Evolutionary conservation across 2,113 vertebrate genomes (phyloP).

Genomic region (Turdus rufiventris): DNA sequence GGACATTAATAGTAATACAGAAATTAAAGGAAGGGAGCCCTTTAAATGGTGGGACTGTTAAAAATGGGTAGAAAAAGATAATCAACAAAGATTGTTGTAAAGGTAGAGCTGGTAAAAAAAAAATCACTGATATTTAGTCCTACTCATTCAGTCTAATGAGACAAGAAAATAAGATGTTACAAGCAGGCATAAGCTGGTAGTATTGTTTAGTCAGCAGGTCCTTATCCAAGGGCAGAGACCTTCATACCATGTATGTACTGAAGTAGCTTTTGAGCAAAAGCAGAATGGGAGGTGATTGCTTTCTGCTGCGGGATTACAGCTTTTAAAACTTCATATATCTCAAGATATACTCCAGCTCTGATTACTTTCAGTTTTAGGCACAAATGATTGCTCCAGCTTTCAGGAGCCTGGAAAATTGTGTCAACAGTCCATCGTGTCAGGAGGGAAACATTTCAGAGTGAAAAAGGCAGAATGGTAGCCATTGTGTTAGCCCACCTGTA

Average conservation of each 20-base stretch:
- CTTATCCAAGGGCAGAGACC: neutral
- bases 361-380: neutral
- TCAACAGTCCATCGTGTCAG: neutral
- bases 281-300: neutral
- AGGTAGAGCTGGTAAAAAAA: neutral
- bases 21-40: neutral
- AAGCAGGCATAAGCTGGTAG: neutral
- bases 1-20: neutral
- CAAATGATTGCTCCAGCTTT: neutral
- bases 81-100: neutral
- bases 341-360: neutral
- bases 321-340: neutral
- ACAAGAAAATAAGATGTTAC: neutral
- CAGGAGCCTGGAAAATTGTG: neutral
- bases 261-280: neutral
- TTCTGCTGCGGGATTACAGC: neutral
- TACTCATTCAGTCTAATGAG: neutral
- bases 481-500: neutral
- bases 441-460: neutral
- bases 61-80: neutral
- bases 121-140: neutral
- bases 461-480: neutral
- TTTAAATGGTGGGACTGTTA: neutral
- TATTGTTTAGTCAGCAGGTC: neutral
- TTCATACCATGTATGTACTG: neutral